These are phyloP conservation scores for Metalampra italica DNA, from an alignment of 2,888 invertebrate genomes.

Conservation along the genomic window DNA sequence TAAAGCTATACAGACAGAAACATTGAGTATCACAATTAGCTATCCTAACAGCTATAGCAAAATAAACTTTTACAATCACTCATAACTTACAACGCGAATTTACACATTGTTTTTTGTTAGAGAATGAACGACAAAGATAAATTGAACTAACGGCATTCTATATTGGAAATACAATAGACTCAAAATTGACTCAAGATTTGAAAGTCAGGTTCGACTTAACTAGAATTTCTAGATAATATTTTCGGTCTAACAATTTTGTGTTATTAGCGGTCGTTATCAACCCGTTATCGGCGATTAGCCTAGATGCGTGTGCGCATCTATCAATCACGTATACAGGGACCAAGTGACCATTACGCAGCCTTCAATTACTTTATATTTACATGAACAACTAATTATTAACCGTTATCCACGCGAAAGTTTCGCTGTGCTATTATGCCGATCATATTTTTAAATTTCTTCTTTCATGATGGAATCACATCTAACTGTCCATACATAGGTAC, in stretches of 20 bases:
- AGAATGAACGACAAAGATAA: neutral
- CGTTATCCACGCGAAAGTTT: slow-evolving; percentile 30
- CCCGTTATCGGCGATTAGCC: slow-evolving; percentile 45
- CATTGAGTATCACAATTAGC: too few relatives aligned
- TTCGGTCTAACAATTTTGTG: slow-evolving; percentile 26
- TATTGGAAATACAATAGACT: neutral
- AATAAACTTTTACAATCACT: neutral
- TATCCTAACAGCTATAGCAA: neutral
- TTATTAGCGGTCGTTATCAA: slow-evolving; percentile 42
- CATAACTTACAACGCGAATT: neutral
- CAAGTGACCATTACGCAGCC: slow-evolving; percentile 21
- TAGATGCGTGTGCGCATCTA: slow-evolving; percentile 32
- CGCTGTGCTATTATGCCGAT: slow-evolving; percentile 2
- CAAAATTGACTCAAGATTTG: slow-evolving; percentile 3
- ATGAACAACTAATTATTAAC: slow-evolving; percentile 33
- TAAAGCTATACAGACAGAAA: too few relatives aligned
- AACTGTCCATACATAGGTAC: neutral
- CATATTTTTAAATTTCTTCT: neutral
- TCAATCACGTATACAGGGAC: slow-evolving; percentile 31
- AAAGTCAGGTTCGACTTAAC: slow-evolving; percentile 6
- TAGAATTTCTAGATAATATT: slow-evolving; percentile 24
- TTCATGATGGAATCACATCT: neutral
- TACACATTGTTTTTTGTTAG: neutral
- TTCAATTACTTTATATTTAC: slow-evolving; percentile 28
- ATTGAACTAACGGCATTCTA: neutral